These are phyloP conservation scores for Camponotus pennsylvanicus DNA, from an alignment of 1,140 invertebrate genomes.

Conservation along the genomic window DNA sequence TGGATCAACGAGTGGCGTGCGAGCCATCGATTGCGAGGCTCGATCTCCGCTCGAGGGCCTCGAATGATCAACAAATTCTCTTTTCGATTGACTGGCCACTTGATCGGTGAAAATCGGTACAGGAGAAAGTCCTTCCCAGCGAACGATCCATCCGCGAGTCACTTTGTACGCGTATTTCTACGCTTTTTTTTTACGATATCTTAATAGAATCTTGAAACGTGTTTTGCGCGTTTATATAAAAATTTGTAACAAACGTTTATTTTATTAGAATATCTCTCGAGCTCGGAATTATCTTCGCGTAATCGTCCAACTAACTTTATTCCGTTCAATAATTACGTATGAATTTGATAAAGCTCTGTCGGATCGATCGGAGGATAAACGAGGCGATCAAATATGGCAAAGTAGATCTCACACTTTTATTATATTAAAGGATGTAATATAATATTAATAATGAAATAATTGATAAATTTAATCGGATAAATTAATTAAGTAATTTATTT, in stretches of 20 bases:
- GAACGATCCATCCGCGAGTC: background rate
- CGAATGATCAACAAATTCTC: conserved; percentile 53
- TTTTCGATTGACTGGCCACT: conserved; percentile 31
- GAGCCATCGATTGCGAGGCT: conserved; percentile 32
- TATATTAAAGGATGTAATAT: background rate
- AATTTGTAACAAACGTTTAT: background rate
- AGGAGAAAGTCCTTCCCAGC: conserved; percentile 34
- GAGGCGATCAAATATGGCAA: conserved; percentile 9
- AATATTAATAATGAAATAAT: conserved; percentile 10
- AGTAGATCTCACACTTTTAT: background rate
- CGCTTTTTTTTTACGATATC: background rate
- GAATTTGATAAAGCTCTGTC: conserved; percentile 27
- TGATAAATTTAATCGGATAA: background rate
- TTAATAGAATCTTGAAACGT: background rate
- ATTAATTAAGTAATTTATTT: background rate
- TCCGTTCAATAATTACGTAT: background rate
- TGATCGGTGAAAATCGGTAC: conserved; percentile 44
- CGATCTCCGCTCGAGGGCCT: conserved; percentile 42
- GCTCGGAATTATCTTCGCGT: conserved; percentile 35
- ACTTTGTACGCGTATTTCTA: background rate
- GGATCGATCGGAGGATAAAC: conserved; percentile 37
- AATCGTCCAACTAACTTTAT: background rate
- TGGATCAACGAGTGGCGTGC: conserved; percentile 30
- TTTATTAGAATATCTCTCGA: conserved; percentile 2
- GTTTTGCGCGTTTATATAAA: background rate